Evolutionary conservation across 2,113 vertebrate species (phyloP).

Genomic region (Nicator chloris): DNA sequence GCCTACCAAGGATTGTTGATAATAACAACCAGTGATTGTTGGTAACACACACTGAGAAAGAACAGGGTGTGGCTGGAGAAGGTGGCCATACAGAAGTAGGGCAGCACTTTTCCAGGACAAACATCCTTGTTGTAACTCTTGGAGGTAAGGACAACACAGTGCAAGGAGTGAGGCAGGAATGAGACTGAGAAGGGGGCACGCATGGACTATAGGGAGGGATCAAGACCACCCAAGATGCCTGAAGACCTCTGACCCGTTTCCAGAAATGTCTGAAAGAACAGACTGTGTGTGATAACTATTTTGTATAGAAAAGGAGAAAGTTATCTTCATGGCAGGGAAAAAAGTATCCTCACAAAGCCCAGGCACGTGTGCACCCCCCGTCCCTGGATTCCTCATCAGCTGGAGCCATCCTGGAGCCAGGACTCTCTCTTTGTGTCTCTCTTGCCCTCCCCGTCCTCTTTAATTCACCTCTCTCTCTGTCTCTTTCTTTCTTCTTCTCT

Average conservation of each 20-base stretch:
- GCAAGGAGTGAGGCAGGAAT: not conserved
- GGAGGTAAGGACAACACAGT: not conserved
- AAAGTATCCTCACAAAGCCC: not conserved
- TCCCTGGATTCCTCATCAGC: not conserved
- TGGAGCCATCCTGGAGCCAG: no score
- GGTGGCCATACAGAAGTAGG: not conserved
- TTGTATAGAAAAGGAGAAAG: not conserved
- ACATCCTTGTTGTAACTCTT: not conserved
- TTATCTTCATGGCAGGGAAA: not conserved
- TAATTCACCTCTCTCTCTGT: not conserved
- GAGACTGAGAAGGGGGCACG: not conserved
- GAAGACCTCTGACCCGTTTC: not conserved
- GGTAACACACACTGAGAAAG: not conserved
- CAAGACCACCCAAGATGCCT: not conserved
- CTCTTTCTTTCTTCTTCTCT: fast-evolving
- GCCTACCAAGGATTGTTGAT: not conserved
- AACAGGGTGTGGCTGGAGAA: not conserved
- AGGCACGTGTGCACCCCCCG: no score
- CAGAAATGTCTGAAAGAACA: not conserved
- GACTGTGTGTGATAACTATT: not conserved
- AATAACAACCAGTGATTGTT: not conserved
- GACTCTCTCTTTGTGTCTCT: not conserved
- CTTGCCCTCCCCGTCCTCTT: not conserved
- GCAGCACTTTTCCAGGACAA: not conserved
- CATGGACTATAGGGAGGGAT: not conserved